Base-by-base conservation (phyloP, 2,797 vertebrate genomes). In the Enoplosus armatus region DNA sequence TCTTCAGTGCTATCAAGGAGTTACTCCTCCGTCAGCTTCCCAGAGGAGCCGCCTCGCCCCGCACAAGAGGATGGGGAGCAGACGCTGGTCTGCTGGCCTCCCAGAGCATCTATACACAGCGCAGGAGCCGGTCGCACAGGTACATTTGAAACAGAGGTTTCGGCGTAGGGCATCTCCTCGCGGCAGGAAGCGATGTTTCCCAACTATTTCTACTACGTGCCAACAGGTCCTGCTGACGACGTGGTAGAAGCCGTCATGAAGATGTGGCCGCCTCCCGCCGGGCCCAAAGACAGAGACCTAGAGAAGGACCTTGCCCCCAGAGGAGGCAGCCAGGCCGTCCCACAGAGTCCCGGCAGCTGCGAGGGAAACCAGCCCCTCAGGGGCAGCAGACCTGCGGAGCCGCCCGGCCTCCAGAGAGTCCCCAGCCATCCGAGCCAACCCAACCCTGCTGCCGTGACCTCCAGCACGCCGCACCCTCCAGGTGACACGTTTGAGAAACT, bases 191-290 rank as follows among this genome's bases (percentile, higher is more conserved):
- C 2, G 11, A 5, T n/a, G 20, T 24, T 33, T 61, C 11, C 51
- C 1, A 33, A 47, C n/a, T n/a, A 12, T 65, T n/a, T 14, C 22
- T 18, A 14, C 12, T 1, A 1, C 31, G 22, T 35, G 26, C 11
- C 74, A 24, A 9, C 59, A 88, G 85, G 15, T 64, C 85, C 75
- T 33, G 6, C 58, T 3, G 84, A 72, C 7, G 76, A 77, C 60
- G 92, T 65, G 4, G 89, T 95, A 0, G 95, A 96, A 1, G 87
- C 89, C 0, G 91, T 94, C 27, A 87, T 96, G 93, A 95, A 94
- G 89, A 94, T 94, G 95, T 96, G 95, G 95, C 95, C 95, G 0
- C 95, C 95, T 51, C 95, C 95, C 6, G 89, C 92, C n/a, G 48
- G 35, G 20, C 92, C 94, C 7, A 85, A 85, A 67, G 89, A 90